Percentiles rank a stretch among this genome's conserved stretches.
These are phyloP conservation scores for Thripadectes ignobilis DNA, from an alignment of 2,797 vertebrate species.

Conservation along the genomic window DNA sequence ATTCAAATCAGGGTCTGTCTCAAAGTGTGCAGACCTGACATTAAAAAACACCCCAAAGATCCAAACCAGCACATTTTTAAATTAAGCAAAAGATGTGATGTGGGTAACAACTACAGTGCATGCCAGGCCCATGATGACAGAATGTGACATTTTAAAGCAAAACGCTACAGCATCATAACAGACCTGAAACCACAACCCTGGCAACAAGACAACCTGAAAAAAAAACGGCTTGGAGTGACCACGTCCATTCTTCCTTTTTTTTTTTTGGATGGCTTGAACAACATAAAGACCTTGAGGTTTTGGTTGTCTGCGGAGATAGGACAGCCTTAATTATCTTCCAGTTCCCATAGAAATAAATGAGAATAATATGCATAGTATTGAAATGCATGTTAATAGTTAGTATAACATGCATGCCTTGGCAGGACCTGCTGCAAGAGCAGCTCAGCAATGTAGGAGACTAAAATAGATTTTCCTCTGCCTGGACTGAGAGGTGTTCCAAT, in stretches of 20 bases:
- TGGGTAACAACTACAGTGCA: neutral
- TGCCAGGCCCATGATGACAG: neutral
- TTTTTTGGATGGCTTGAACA: neutral
- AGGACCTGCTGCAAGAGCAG: neutral
- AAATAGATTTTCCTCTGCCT: neutral
- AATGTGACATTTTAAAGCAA: neutral
- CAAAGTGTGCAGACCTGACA: neutral
- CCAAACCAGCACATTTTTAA: neutral
- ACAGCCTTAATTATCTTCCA: neutral
- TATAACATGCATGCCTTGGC: neutral
- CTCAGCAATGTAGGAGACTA: neutral
- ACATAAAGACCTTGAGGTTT: neutral
- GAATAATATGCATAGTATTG: neutral
- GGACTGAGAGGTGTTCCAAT: conserved; percentile 4
- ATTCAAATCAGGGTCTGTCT: neutral
- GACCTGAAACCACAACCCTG: neutral
- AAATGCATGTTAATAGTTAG: neutral
- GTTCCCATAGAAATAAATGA: neutral
- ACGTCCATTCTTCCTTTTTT: neutral
- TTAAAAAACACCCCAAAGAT: neutral
- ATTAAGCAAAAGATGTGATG: neutral
- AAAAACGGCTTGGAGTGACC: neutral
- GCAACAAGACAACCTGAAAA: neutral
- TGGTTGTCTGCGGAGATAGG: neutral
- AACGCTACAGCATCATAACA: neutral